These are phyloP conservation scores for Cyprinus carpio DNA, from an alignment of 2,113 vertebrate genomes.

Conservation along the genomic window DNA sequence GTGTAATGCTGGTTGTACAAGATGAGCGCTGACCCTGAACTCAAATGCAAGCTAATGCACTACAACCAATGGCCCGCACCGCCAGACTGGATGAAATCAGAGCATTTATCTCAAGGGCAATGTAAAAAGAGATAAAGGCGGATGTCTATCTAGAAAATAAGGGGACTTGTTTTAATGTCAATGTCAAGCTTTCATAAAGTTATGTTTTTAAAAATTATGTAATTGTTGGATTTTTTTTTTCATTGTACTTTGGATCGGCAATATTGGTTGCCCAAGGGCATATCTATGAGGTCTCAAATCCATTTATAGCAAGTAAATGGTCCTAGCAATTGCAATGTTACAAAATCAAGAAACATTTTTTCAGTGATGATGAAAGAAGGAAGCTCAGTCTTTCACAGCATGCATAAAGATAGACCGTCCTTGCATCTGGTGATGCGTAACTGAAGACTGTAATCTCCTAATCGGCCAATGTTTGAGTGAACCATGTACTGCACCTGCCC, in stretches of 20 bases:
- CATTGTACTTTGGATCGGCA: background rate
- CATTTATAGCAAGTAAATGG: background rate
- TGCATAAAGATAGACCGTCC: constrained; percentile 52
- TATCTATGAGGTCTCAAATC: background rate
- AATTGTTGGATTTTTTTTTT: background rate
- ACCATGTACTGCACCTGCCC: constrained; percentile 20
- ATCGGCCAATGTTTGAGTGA: constrained; percentile 58
- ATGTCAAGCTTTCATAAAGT: background rate
- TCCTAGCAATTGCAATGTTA: background rate
- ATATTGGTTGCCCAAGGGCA: background rate
- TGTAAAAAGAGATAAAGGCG: background rate
- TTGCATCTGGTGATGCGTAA: constrained; percentile 59
- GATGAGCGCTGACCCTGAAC: background rate
- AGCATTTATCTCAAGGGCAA: background rate
- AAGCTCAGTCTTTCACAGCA: constrained; percentile 33
- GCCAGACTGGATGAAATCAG: background rate
- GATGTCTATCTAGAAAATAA: background rate
- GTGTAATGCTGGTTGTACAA: background rate
- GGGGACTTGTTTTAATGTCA: no score
- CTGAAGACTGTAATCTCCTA: constrained; percentile 72
- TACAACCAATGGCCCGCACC: background rate
- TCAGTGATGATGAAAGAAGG: constrained; percentile 26
- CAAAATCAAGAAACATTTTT: background rate
- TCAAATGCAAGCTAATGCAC: background rate
- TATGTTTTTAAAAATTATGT: background rate